phyloP scores from a whole-genome alignment of 1,140 invertebrate species.

The Ganaspis sp. region DNA sequence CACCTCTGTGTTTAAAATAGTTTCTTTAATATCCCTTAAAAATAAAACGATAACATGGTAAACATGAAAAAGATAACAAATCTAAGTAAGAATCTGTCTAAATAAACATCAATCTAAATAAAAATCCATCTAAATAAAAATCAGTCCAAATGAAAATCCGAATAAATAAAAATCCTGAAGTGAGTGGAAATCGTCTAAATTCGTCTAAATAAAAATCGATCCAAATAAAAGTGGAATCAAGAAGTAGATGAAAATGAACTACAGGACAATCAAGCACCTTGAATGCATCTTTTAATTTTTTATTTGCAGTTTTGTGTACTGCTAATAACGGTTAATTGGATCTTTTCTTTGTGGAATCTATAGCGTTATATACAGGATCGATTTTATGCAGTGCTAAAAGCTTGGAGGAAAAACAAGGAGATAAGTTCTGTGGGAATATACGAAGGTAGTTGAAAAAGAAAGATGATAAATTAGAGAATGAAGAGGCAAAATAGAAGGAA shows the following conservation, averaged over 20 bases:
- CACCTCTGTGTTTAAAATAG: too few relatives aligned
- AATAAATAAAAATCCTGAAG: too few relatives aligned
- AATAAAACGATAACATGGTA: too few relatives aligned
- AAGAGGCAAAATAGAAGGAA: neutral
- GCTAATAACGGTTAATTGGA: conserved; percentile 13
- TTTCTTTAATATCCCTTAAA: too few relatives aligned
- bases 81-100: too few relatives aligned
- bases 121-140: too few relatives aligned
- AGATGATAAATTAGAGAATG: conserved; percentile 14
- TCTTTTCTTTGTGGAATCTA: neutral
- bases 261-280: neutral
- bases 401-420: conserved; percentile 4
- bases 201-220: too few relatives aligned
- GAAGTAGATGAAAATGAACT: neutral
- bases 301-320: neutral
- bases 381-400: conserved; percentile 19
- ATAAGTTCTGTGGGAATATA: conserved; percentile 7
- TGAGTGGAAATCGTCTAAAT: too few relatives aligned
- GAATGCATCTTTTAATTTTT: neutral
- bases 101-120: too few relatives aligned
- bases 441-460: neutral
- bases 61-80: too few relatives aligned
- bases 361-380: neutral
- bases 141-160: too few relatives aligned
- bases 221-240: too few relatives aligned